Evolutionary conservation across 2,113 vertebrate genomes (phyloP).

Genomic region (Globicephala melas): DNA sequence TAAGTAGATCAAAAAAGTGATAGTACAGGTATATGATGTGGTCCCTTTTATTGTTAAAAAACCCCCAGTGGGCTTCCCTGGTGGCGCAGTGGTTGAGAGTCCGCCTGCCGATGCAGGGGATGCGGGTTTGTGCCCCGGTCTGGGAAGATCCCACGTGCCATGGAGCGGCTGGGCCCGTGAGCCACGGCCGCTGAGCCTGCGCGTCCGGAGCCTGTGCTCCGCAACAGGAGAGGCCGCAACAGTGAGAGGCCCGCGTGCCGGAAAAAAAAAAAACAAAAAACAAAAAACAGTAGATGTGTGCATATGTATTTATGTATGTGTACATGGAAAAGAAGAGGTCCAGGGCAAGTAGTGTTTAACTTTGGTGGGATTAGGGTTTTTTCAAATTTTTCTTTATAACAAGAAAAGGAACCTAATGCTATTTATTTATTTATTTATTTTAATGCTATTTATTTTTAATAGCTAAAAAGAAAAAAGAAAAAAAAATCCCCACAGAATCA

Average conservation of each 20-base stretch:
- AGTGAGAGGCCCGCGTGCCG: too few species aligned
- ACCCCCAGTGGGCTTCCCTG: neutral
- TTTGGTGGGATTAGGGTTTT: neutral
- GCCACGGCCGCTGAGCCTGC: too few species aligned
- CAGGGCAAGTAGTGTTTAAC: neutral
- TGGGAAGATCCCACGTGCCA: too few species aligned
- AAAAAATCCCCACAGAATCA: neutral
- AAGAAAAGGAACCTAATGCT: constrained; percentile 13
- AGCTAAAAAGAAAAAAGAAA: neutral
- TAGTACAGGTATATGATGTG: neutral
- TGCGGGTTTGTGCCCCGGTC: too few species aligned
- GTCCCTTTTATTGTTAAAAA: neutral
- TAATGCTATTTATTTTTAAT: constrained; percentile 11
- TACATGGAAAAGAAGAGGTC: neutral
- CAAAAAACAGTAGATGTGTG: too few species aligned
- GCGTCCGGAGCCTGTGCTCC: too few species aligned
- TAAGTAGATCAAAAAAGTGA: neutral
- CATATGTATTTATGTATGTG: neutral
- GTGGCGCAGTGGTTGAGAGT: too few species aligned
- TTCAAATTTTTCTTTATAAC: neutral
- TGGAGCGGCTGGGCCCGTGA: too few species aligned
- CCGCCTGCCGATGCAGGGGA: too few species aligned
- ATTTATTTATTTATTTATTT: constrained; percentile 27
- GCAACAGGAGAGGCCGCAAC: too few species aligned
- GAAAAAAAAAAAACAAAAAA: neutral